Evolutionary conservation across 2,113 vertebrate genomes (phyloP).

Genomic region (Eonycteris spelaea): DNA sequence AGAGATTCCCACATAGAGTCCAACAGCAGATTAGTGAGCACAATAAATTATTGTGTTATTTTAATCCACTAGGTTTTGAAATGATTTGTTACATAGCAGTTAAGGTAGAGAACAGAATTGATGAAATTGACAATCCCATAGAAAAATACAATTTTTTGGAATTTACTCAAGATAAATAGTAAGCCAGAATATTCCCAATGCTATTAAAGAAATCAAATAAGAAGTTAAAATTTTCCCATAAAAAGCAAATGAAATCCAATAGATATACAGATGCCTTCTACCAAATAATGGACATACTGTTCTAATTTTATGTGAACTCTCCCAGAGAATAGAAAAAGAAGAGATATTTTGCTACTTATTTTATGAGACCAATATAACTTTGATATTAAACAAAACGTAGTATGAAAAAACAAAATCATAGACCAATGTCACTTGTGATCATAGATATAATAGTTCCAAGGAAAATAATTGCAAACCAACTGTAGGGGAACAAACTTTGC

Average conservation of each 20-base stretch:
- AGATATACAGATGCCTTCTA: background rate
- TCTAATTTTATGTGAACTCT: background rate
- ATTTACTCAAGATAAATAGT: background rate
- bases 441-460: background rate
- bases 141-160: background rate
- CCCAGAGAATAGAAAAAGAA: background rate
- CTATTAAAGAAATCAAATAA: background rate
- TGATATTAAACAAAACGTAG: background rate
- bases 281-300: background rate
- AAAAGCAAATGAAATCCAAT: background rate
- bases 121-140: background rate
- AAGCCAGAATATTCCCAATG: background rate
- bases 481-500: background rate
- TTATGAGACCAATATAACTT: background rate
- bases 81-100: background rate
- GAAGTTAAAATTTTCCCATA: background rate
- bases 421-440: background rate
- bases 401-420: background rate
- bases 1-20: background rate
- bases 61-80: constrained; percentile 31
- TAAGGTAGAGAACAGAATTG: background rate
- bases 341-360: background rate
- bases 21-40: constrained; percentile 1
- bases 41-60: constrained; percentile 15
- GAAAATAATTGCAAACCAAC: background rate